A percentile compares a stretch with the other conserved stretches of the same genome.
Conservation (phyloP, 2,113 vertebrate genomes). For the Ailurus styani region DNA sequence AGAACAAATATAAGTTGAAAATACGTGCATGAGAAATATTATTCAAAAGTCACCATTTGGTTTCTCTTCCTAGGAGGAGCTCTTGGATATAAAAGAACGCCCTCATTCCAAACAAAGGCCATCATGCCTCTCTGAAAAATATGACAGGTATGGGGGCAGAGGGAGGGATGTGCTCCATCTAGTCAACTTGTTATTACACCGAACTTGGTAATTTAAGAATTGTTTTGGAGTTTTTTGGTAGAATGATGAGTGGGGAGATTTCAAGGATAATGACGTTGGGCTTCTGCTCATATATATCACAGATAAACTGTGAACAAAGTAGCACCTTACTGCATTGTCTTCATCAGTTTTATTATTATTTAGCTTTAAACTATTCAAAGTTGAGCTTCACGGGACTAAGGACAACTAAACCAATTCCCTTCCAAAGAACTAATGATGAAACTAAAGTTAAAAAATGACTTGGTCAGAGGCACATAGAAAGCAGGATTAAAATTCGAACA, state of each 20-base stretch:
- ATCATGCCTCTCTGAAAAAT: constrained; percentile 95
- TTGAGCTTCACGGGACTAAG: background rate
- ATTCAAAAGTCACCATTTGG: background rate
- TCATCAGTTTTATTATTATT: background rate
- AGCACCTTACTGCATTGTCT: background rate
- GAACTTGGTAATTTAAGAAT: constrained; percentile 30
- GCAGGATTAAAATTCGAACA: background rate
- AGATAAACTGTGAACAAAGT: background rate
- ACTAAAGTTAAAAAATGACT: constrained; percentile 3
- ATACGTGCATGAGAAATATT: background rate
- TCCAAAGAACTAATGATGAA: background rate
- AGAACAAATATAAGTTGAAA: background rate
- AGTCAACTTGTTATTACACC: background rate
- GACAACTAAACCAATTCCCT: background rate
- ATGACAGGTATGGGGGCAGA: constrained; percentile 90
- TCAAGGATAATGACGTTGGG: background rate
- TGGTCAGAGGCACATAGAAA: background rate
- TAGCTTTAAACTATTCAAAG: background rate
- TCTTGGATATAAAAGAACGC: constrained; percentile 95
- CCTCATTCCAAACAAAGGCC: constrained; percentile 95
- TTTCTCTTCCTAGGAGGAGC: constrained; percentile 88
- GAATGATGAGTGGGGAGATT: background rate
- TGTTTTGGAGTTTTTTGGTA: background rate
- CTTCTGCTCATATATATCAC: background rate
- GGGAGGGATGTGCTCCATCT: background rate